Evolutionary conservation across 2,113 vertebrate species (phyloP).

Genomic region (Hassar affinis): DNA sequence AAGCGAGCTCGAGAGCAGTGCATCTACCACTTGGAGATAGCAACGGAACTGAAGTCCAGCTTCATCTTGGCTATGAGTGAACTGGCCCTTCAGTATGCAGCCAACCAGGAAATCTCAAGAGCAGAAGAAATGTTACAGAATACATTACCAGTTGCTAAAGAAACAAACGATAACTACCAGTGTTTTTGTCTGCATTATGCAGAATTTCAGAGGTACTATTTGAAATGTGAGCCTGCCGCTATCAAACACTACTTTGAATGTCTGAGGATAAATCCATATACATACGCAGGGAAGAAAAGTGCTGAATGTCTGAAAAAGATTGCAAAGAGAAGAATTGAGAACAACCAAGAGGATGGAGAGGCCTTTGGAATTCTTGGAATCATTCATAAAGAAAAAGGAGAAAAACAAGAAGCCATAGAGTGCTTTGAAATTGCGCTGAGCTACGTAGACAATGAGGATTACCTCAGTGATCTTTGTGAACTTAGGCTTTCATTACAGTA

Average conservation of each 20-base stretch:
- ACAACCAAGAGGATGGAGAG: conserved; percentile 34
- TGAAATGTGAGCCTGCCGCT: conserved; percentile 14
- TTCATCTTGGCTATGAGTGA: conserved; percentile 43
- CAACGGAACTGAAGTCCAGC: conserved; percentile 40
- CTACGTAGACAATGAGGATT: conserved; percentile 21
- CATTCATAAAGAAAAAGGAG: conserved; percentile 37
- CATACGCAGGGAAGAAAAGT: not conserved
- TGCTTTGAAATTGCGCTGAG: conserved; percentile 51
- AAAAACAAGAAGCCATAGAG: conserved; percentile 45
- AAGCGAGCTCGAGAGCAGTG: conserved; percentile 5
- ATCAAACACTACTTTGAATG: conserved; percentile 45
- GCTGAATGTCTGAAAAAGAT: conserved; percentile 21
- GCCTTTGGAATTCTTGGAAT: conserved; percentile 52
- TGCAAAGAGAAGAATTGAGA: conserved; percentile 15
- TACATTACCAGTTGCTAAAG: conserved; percentile 25
- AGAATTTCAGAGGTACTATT: conserved; percentile 24
- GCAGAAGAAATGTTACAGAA: conserved; percentile 52
- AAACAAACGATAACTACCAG: not conserved
- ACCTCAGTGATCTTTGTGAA: conserved; percentile 48
- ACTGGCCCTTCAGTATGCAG: conserved; percentile 44
- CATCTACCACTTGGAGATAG: conserved; percentile 49
- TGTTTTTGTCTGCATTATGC: not conserved
- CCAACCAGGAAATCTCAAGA: conserved; percentile 35
- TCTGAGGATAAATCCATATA: conserved; percentile 7
- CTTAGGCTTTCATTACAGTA: conserved; percentile 47